Base-by-base conservation (phyloP, 2,113 vertebrate species). In the Loxodonta africana region DNA sequence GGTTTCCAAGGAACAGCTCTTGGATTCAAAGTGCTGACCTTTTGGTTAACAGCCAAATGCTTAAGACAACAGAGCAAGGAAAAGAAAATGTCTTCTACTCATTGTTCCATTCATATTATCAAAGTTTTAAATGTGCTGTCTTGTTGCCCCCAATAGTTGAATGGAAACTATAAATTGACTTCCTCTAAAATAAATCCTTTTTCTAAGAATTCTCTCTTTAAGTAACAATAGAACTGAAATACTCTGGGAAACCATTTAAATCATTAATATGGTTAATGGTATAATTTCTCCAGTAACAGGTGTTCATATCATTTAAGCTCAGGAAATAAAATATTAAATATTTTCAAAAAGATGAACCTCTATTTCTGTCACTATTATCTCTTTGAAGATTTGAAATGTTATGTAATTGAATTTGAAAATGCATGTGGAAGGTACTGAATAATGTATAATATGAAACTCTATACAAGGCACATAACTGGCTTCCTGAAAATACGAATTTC, bases 241-340 rank as follows among this genome's bases (percentile, higher is more conserved):
- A 83, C 23, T 93, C 84, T 96, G 28, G 62, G 84, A 95, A 87
- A n/a, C 62, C 69, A 78, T 73, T 92, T 95, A 90, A 88, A 77
- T 90, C 92, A 88, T 95, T 97, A 92, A 93, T 94, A 53, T 95
- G 83, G 96, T 94, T 97, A 97, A 97, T 95, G 62, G 78, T 83
- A n/a, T 88, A 95, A 97, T 97, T 95, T 95, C 53, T 95, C 69
- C 2, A 73, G 25, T 63, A 83, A 48, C 44, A 91, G 67, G 37
- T 94, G 41, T 95, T 97, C 80, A 65, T 73, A 93, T 91, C 60
- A 91, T 78, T 97, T 91, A 91, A 84, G 77, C 44, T 93, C 53
- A 65, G 97, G 90, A 97, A 92, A 95, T 92, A 90, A 96, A 95
- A 90, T 90, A 95, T 92, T 97, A 90, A 95, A 94, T 95, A 92